Base-by-base conservation (phyloP, 2,113 vertebrate species). In the Channa maculata region DNA sequence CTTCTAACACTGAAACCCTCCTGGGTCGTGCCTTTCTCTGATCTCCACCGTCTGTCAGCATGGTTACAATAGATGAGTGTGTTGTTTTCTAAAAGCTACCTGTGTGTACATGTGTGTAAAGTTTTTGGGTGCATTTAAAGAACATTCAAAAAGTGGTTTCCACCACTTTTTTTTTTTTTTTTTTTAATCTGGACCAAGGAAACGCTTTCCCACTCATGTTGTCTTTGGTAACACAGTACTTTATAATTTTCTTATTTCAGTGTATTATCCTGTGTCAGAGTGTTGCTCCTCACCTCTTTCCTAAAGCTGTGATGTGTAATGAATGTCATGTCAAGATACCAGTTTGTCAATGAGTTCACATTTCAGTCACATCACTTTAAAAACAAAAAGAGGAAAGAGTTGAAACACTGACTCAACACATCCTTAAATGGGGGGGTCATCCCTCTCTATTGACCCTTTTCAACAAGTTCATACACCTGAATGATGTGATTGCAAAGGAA, bases 1-100 rank as follows among this genome's bases (percentile, higher is more conserved):
- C 77, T 72, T 49, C 13, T 1, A 11, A 44, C 14, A 62, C 52
- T 10, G 14, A 77, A 70, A 1, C 53, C 63, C 41, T 71, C 67
- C 36, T 61, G 24, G 55, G 37, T 75, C 6, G 87, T 91, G 89
- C 85, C 89, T 89, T 91, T 79, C 46, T 59, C 75, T 2, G 4
- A 68, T 48, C 14, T 51, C 64, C 63, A n/a, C 60, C 75, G 45
- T 13, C 61, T 41, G 53, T 52, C 34, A 12, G 55, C 10, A 43
- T 76, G 65, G 75, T 65, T 34, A 3, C 36, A 34, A 59, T 71
- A 57, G 59, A 61, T 33, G 33, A 8, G 12, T 79, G 61, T 71
- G 49, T 65, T 57, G 49, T 71, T 46, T 63, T n/a, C 24, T 24
- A 64, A 38, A 68, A 57, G 15, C 54, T 80, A 64, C 9, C 4